Conservation (phyloP, 2,797 vertebrate species). For the Microctenopoma steveboyesi region DNA sequence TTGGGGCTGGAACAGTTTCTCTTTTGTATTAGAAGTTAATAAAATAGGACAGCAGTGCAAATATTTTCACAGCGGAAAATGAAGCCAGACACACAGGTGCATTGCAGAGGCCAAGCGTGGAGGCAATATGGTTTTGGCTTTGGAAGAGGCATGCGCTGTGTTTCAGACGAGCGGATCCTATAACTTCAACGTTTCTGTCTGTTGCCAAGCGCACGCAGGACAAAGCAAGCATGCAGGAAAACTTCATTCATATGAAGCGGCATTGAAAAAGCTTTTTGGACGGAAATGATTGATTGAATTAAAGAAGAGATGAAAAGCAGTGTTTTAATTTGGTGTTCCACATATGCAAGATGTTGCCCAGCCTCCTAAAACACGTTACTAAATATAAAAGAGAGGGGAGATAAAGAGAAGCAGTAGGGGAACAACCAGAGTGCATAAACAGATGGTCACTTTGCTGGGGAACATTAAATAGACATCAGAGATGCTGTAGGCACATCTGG, state of each 20-base stretch:
- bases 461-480: slow-evolving; percentile 80
- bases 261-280: slow-evolving; percentile 9
- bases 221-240: background rate
- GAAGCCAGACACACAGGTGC: slow-evolving; percentile 76
- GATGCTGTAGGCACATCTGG: slow-evolving; percentile 78
- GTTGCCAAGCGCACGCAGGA: slow-evolving; percentile 24
- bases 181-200: slow-evolving; percentile 42
- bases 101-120: slow-evolving; percentile 58
- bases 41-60: slow-evolving; percentile 73
- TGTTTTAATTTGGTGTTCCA: no score
- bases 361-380: slow-evolving; percentile 37
- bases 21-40: slow-evolving; percentile 77
- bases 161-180: slow-evolving; percentile 45
- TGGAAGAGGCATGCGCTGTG: slow-evolving; percentile 34
- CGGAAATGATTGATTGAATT: no score
- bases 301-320: no score
- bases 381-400: slow-evolving; percentile 22
- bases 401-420: slow-evolving; percentile 30
- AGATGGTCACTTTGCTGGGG: slow-evolving; percentile 74
- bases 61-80: slow-evolving; percentile 73
- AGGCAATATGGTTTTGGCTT: slow-evolving; percentile 58
- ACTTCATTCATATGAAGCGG: slow-evolving; percentile 11
- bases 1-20: slow-evolving; percentile 60
- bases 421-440: slow-evolving; percentile 62
- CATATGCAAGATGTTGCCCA: slow-evolving; percentile 18